A percentile compares a stretch with the other conserved stretches of the same genome.
phyloP scores from a whole-genome alignment of 1,140 invertebrate species.

The Pollicipes pollicipes region DNA sequence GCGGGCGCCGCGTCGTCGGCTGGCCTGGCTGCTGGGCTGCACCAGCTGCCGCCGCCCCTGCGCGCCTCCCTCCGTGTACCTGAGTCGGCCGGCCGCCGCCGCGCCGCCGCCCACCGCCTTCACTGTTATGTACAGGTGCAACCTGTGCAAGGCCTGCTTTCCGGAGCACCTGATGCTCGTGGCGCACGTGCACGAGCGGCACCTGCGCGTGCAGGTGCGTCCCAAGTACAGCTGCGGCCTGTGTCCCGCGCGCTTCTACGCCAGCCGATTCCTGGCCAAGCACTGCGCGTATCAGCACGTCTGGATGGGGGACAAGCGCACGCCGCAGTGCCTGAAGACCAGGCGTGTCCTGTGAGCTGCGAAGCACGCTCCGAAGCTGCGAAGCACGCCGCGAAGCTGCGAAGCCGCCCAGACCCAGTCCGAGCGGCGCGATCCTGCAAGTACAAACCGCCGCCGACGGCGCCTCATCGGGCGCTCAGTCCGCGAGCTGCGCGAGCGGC shows the following conservation, averaged over 20 bases:
- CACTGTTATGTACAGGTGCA: background rate
- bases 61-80: background rate
- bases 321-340: background rate
- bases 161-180: background rate
- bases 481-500: no score
- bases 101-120: background rate
- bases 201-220: slow-evolving; percentile 2
- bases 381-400: no score
- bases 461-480: background rate
- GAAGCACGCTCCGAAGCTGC: no score
- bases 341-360: background rate
- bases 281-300: background rate
- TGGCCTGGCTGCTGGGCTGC: background rate
- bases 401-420: no score
- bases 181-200: slow-evolving; percentile 2
- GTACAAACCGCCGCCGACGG: background rate
- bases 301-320: background rate
- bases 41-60: background rate
- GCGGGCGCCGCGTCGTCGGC: background rate
- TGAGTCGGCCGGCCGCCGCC: background rate
- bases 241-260: slow-evolving; percentile 4
- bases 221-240: slow-evolving; percentile 3
- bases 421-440: background rate
- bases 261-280: background rate
- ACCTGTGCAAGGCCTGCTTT: background rate